A percentile compares a stretch with the other conserved stretches of the same genome.
Conservation (phyloP, 2,888 invertebrate species). For the Carterocephalus palaemon region DNA sequence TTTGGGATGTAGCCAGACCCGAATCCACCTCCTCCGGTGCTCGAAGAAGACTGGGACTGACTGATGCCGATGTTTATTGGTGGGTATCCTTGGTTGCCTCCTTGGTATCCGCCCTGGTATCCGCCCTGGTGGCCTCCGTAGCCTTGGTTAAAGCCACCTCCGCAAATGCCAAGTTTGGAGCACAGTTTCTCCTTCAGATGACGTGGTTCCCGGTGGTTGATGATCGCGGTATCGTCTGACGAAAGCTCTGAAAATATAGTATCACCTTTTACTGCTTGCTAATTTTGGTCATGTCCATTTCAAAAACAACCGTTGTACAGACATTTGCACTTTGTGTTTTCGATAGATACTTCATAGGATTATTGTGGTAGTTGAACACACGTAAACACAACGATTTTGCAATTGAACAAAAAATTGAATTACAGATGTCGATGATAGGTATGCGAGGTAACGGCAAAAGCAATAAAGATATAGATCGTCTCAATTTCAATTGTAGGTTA, state of each 20-base stretch:
- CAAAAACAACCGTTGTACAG: no score
- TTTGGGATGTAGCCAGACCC: constrained; percentile 42
- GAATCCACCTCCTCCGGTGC: constrained; percentile 57
- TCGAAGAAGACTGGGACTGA: constrained; percentile 66
- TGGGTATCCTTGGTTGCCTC: constrained; percentile 39
- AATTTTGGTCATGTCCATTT: no score
- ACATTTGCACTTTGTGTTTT: no score
- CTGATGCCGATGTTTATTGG: constrained; percentile 70
- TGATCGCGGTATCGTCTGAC: constrained; percentile 33
- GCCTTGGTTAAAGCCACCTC: constrained; percentile 30
- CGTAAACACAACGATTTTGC: no score
- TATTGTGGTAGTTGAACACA: no score
- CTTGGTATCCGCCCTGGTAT: constrained; percentile 36
- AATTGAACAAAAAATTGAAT: constrained; percentile 10
- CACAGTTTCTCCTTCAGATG: constrained; percentile 50
- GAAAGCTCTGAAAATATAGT: constrained; percentile 17
- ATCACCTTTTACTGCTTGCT: no score
- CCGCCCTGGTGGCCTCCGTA: constrained; percentile 35
- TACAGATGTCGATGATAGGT: not conserved
- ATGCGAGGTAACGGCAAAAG: constrained; percentile 32
- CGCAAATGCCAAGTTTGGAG: constrained; percentile 53
- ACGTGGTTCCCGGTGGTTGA: constrained; percentile 41
- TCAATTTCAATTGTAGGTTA: constrained; percentile 37
- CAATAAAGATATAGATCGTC: constrained; percentile 29
- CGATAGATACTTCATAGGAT: no score